Percentiles rank a stretch among this genome's conserved stretches.
phyloP scores from a whole-genome alignment of 2,888 invertebrate species.

The Ornithoptera priamus region DNA sequence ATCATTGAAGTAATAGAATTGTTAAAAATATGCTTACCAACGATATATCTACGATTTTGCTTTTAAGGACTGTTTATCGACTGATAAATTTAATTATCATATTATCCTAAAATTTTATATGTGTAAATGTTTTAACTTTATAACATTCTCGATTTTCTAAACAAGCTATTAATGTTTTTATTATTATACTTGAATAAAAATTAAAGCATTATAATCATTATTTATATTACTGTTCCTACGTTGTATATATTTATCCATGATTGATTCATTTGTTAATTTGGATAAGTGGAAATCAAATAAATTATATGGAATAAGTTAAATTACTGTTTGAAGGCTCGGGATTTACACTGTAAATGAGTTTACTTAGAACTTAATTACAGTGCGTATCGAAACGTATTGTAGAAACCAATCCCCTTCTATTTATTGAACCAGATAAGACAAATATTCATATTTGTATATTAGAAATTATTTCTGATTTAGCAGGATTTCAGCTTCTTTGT shows the following conservation, averaged over 20 bases:
- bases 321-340: slow-evolving; percentile 18
- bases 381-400: slow-evolving; percentile 3
- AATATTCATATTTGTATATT: not conserved
- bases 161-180: too few species aligned
- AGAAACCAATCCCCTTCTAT: not conserved
- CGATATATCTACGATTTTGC: too few species aligned
- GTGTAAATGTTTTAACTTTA: too few species aligned
- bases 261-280: not conserved
- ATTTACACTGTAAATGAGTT: slow-evolving; percentile 12
- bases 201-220: not conserved
- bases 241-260: not conserved
- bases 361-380: slow-evolving; percentile 18
- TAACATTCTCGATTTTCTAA: too few species aligned
- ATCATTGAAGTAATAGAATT: too few species aligned
- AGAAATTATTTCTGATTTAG: not conserved
- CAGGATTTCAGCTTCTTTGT: too few species aligned
- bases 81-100: too few species aligned
- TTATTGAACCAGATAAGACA: not conserved
- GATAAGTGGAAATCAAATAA: slow-evolving; percentile 4
- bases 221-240: not conserved
- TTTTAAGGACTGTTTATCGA: too few species aligned
- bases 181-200: not conserved
- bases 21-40: too few species aligned
- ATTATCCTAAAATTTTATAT: too few species aligned
- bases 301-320: slow-evolving; percentile 14